Evolutionary conservation across 2,113 vertebrate species (phyloP).

Genomic region (Microtus oregoni): DNA sequence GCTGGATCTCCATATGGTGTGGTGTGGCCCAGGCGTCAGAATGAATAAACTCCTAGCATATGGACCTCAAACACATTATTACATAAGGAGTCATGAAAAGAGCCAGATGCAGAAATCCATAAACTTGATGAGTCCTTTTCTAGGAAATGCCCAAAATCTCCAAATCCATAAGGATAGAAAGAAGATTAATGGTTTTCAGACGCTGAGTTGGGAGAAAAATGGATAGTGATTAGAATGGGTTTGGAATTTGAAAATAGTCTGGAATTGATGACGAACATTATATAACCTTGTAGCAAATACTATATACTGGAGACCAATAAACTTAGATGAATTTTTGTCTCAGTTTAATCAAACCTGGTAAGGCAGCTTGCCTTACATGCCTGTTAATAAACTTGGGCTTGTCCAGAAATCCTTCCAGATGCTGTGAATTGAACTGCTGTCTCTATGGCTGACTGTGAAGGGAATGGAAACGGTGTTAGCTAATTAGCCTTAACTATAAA

Average conservation of each 20-base stretch:
- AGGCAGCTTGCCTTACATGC: conserved; percentile 68
- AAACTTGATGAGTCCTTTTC: neutral
- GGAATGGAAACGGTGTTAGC: neutral
- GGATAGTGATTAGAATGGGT: neutral
- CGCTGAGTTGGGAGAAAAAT: rapidly evolving
- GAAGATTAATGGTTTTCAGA: neutral
- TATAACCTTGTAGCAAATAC: neutral
- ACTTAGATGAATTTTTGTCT: neutral
- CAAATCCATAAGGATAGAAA: neutral
- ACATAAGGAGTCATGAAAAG: neutral
- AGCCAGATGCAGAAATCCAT: neutral
- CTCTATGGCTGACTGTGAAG: conserved; percentile 29
- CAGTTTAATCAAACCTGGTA: conserved; percentile 64
- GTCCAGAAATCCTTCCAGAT: conserved; percentile 42
- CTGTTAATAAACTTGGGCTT: conserved; percentile 76
- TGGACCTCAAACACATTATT: neutral
- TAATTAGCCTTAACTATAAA: too few relatives aligned
- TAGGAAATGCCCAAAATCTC: neutral
- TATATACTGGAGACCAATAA: neutral
- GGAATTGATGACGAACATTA: neutral
- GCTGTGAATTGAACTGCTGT: conserved; percentile 52
- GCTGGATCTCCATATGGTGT: neutral
- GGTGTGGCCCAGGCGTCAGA: neutral
- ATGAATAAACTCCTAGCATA: neutral
- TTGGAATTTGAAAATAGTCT: neutral